Conservation (phyloP, 1,140 invertebrate genomes). For the Chelonus insularis region DNA sequence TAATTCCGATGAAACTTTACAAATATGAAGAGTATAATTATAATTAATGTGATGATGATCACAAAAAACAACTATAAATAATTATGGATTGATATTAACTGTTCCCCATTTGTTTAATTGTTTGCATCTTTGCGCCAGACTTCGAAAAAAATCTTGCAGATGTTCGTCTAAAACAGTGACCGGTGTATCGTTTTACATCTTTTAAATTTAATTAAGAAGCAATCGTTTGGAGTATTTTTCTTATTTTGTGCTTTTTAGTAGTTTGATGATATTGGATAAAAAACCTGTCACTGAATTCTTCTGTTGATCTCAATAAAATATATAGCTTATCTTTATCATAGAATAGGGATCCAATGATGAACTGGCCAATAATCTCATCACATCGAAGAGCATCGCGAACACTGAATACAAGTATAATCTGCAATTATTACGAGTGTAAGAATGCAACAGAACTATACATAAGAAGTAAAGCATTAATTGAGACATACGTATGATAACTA, state of each 20-base stretch:
- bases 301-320: not conserved
- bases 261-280: conserved; percentile 5
- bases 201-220: not conserved
- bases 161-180: conserved; percentile 13
- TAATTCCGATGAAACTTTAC: too few species aligned
- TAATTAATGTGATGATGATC: too few species aligned
- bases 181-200: conserved; percentile 13
- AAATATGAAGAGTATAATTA: too few species aligned
- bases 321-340: not conserved
- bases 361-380: too few species aligned
- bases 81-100: too few species aligned
- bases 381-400: too few species aligned
- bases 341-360: not conserved
- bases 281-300: conserved; percentile 8
- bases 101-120: conserved; percentile 6
- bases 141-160: conserved; percentile 2
- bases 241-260: conserved; percentile 3
- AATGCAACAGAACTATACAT: too few species aligned
- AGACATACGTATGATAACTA: too few species aligned
- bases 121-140: not conserved
- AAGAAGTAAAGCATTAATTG: too few species aligned
- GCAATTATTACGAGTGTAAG: too few species aligned
- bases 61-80: too few species aligned
- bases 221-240: not conserved
- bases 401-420: too few species aligned